Percentiles rank a stretch among this genome's conserved stretches.
Conservation (phyloP, 2,888 invertebrate species). For the Cephus pulcher region DNA sequence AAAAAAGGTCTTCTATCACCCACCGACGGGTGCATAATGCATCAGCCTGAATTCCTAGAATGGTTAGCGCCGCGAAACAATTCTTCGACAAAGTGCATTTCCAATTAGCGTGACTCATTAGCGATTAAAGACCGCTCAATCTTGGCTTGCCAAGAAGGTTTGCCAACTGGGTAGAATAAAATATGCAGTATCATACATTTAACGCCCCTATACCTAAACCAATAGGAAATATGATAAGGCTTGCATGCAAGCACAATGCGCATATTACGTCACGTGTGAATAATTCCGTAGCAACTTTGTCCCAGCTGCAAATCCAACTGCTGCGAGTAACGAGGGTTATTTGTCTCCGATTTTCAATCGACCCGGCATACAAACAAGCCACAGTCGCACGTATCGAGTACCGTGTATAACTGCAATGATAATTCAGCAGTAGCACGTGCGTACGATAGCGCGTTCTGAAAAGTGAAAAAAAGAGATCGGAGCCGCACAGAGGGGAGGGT, state of each 20-base stretch:
- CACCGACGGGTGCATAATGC: slow-evolving; percentile 9
- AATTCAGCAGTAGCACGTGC: not conserved
- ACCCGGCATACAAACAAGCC: not conserved
- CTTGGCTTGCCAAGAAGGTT: too few relatives aligned
- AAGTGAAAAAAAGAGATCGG: not conserved
- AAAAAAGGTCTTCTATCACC: slow-evolving; percentile 8
- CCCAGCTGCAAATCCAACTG: not conserved
- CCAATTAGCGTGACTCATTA: slow-evolving; percentile 34
- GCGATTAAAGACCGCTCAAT: slow-evolving; percentile 12
- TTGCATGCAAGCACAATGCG: not conserved
- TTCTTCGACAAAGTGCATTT: slow-evolving; percentile 18
- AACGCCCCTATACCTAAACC: too few relatives aligned
- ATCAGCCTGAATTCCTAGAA: not conserved
- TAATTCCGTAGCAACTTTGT: not conserved
- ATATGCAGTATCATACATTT: too few relatives aligned
- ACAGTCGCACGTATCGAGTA: not conserved
- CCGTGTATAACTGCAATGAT: not conserved
- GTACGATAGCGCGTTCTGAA: not conserved
- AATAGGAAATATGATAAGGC: not conserved
- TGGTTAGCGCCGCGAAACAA: not conserved
- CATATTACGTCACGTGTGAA: not conserved
- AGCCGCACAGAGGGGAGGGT: too few relatives aligned
- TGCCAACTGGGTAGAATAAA: too few relatives aligned
- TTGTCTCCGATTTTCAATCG: not conserved
- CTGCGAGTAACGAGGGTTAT: not conserved